Percentiles rank a stretch among this genome's conserved stretches.
Evolutionary conservation across 2,888 invertebrate genomes (phyloP).

Genomic region (Seira sanloemensis): DNA sequence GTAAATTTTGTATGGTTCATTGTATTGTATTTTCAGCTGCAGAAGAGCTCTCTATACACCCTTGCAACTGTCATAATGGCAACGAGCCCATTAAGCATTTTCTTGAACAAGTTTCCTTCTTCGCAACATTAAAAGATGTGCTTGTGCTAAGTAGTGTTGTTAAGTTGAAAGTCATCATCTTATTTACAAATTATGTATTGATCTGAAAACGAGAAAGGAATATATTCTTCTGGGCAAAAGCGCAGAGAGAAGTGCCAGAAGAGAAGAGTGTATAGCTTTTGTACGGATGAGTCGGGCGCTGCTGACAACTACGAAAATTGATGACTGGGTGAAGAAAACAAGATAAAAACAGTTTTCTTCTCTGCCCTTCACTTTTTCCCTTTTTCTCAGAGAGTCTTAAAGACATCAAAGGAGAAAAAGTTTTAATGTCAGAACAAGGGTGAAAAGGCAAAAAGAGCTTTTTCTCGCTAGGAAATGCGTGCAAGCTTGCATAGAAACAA

Average conservation of each 20-base stretch:
- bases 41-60: no score
- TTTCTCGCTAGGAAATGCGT: no score
- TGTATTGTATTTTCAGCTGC: background rate
- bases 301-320: slow-evolving; percentile 65
- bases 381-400: slow-evolving; percentile 1
- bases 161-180: background rate
- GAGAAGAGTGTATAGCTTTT: no score
- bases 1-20: background rate
- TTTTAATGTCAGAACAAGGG: slow-evolving; percentile 10
- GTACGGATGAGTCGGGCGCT: no score
- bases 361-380: background rate
- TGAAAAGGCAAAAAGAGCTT: no score
- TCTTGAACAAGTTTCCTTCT: no score
- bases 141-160: background rate
- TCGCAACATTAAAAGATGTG: background rate
- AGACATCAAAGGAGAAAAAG: slow-evolving; percentile 11
- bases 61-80: background rate
- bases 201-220: no score
- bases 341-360: slow-evolving; percentile 14
- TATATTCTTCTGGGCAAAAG: no score
- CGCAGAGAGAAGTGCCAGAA: no score
- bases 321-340: slow-evolving; percentile 46
- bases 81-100: background rate
- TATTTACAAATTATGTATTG: background rate
- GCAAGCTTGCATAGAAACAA: background rate